phyloP scores from a whole-genome alignment of 2,888 invertebrate genomes.

The Protodeltote pygarga region DNA sequence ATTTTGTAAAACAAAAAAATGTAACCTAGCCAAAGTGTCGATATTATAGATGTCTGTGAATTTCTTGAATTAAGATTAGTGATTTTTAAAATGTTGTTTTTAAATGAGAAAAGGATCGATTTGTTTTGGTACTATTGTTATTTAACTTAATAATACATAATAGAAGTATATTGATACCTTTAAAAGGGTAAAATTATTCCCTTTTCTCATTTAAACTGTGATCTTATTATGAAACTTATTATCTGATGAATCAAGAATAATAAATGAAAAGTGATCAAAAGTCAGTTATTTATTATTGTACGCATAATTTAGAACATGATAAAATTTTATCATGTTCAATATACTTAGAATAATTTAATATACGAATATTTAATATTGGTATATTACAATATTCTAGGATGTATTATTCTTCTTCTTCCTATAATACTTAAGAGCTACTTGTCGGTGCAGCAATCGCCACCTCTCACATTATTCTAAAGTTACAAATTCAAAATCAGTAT shows the following conservation, averaged over 20 bases:
- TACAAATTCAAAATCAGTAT: too few species aligned
- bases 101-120: conserved; percentile 73
- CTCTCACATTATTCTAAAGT: too few species aligned
- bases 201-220: conserved; percentile 75
- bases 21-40: conserved; percentile 7
- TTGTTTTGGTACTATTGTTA: conserved; percentile 52
- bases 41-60: conserved; percentile 38
- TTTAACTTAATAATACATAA: conserved; percentile 45
- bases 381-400: too few species aligned
- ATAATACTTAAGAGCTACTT: too few species aligned
- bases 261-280: conserved; percentile 56
- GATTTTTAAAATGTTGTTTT: conserved; percentile 44
- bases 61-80: conserved; percentile 32
- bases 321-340: not conserved
- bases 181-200: conserved; percentile 51
- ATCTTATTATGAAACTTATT: conserved; percentile 58
- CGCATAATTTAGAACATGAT: not conserved
- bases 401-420: too few species aligned
- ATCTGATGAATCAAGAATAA: conserved; percentile 63
- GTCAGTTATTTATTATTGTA: conserved; percentile 8
- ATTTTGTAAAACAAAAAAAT: conserved; percentile 9
- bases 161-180: conserved; percentile 36
- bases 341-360: not conserved
- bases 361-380: too few species aligned
- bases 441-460: too few species aligned